Base-by-base conservation (phyloP, 2,113 vertebrate species). In the Cephalophus harveyi region DNA sequence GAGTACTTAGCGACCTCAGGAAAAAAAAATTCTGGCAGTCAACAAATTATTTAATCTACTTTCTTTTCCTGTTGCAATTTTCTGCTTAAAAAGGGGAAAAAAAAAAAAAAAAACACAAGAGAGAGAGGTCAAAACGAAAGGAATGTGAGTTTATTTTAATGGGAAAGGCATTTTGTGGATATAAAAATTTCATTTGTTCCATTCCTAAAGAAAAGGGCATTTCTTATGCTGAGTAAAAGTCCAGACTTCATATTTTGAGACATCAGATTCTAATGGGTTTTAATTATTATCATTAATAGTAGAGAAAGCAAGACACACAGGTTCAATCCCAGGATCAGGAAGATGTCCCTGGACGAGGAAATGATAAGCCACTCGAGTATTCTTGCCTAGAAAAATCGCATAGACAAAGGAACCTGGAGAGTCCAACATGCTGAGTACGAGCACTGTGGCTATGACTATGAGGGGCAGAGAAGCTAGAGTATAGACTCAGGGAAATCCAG, bases 1-100 rank as follows among this genome's bases (percentile, higher is more conserved):
- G 2, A 96, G 64, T 27, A 95, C 25, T 96, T 67, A 93, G 50
- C 89, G 71, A 85, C 46, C 62, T 91, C 74, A 46, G 67, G 81
- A 40, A 33, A 62, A 95, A 95, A 87, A 93, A 96, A 54, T 86
- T 59, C 89, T 98, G 95, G 96, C 93, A 97, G 82, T 88, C 21
- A 94, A 46, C 89, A 97, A 94, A 97, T 97, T 96, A 97, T 97
- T 98, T 97, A 93, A 98, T 98, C 94, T 92, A 85, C 83, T 98
- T 96, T 95, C 71, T 95, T 96, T 91, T 98, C 96, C 95, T 97
- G 79, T 89, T 97, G 46, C 87, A 97, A 91, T 92, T 57, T 79
- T 93, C 82, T 60, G 17, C 54, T 92, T 60, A 17, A 59, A 55
- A 79, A 62, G 67, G n/a, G 36, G 62, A 1, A 2, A 85, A 55